A percentile compares a stretch with the other conserved stretches of the same genome.
These are phyloP conservation scores for Popillia japonica DNA, from an alignment of 1,140 invertebrate genomes.

Conservation along the genomic window DNA sequence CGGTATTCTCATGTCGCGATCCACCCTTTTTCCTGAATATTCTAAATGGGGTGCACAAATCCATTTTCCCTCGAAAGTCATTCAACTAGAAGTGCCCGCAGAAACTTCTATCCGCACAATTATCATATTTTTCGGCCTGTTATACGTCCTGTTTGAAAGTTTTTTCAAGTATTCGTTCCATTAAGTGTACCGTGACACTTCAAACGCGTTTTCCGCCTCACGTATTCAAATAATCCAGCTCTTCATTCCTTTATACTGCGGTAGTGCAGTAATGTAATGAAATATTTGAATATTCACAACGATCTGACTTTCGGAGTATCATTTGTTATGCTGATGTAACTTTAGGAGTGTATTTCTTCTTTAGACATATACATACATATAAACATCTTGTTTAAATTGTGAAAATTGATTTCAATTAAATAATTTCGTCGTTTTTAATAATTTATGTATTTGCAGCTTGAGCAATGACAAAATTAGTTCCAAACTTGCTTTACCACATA, in stretches of 20 bases:
- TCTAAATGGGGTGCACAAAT: slow-evolving; percentile 9
- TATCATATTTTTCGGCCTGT: slow-evolving; percentile 11
- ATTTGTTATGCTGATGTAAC: too few species aligned
- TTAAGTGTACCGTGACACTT: background rate
- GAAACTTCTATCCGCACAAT: slow-evolving; percentile 5
- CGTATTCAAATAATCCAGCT: background rate
- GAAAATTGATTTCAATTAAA: too few species aligned
- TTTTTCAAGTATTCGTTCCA: slow-evolving; percentile 3
- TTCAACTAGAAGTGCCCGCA: slow-evolving; percentile 8
- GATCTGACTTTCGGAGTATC: background rate
- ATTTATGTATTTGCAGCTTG: too few species aligned
- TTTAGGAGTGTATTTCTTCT: too few species aligned
- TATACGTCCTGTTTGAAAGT: background rate
- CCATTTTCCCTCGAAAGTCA: slow-evolving; percentile 14
- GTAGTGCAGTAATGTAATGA: background rate
- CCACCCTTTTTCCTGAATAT: slow-evolving; percentile 5
- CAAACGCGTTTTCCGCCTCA: background rate
- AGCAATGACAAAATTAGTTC: too few species aligned
- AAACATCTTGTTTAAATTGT: too few species aligned
- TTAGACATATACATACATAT: too few species aligned
- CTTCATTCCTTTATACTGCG: background rate
- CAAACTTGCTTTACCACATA: too few species aligned
- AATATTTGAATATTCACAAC: background rate
- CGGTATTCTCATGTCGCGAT: background rate
- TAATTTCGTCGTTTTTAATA: too few species aligned